Conservation (phyloP, 64 coral and sea anemone genomes). For the Stichodactyla mertensii region DNA sequence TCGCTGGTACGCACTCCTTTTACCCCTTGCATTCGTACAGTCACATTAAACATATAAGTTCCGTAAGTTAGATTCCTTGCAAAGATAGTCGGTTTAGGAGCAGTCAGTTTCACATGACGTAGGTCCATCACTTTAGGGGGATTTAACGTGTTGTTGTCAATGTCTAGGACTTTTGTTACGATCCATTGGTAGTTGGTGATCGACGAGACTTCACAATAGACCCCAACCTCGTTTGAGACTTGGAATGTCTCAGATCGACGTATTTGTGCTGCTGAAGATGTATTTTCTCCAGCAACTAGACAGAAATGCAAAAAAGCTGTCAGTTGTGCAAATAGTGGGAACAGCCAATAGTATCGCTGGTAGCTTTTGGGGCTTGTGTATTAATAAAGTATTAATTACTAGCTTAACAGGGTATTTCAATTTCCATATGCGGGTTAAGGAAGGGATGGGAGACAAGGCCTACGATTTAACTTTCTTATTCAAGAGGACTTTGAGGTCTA, state of each 20-base stretch:
- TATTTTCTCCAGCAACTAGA: background rate
- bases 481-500: no score
- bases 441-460: no score
- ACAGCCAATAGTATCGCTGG: no score
- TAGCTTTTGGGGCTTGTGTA: no score
- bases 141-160: background rate
- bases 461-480: no score
- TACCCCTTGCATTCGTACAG: background rate
- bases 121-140: background rate
- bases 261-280: background rate
- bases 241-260: slow-evolving; percentile 1
- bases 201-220: slow-evolving; percentile 16
- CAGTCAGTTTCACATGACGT: background rate
- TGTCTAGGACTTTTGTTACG: background rate
- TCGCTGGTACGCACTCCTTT: background rate
- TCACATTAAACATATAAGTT: background rate
- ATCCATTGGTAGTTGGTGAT: background rate
- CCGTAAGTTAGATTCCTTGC: background rate
- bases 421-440: no score
- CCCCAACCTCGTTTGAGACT: background rate
- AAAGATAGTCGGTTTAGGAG: background rate
- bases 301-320: no score
- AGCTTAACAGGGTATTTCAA: no score
- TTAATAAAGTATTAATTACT: no score
- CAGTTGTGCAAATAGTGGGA: no score